phyloP scores from a whole-genome alignment of 2,113 vertebrate species.

The Menura novaehollandiae region DNA sequence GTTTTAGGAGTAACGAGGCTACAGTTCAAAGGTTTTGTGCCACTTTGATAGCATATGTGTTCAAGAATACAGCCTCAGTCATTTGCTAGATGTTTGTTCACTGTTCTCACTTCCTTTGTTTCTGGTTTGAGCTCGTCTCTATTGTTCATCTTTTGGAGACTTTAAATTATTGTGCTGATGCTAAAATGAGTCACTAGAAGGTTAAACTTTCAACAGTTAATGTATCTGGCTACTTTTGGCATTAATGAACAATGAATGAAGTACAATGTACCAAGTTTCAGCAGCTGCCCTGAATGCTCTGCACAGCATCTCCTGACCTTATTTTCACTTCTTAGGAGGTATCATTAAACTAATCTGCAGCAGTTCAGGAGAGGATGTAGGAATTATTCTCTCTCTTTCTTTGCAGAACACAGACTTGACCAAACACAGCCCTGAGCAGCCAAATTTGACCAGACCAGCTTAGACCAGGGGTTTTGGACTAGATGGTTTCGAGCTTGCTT shows the following conservation, averaged over 20 bases:
- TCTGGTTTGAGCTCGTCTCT: neutral
- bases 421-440: neutral
- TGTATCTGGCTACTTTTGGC: neutral
- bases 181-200: neutral
- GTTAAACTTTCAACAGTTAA: neutral
- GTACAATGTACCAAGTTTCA: neutral
- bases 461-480: neutral
- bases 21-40: neutral
- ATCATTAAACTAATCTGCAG: neutral
- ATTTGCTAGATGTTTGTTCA: neutral
- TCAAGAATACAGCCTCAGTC: neutral
- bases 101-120: neutral
- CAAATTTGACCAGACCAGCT: neutral
- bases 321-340: neutral
- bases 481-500: neutral
- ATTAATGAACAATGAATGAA: neutral
- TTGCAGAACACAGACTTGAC: neutral
- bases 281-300: neutral
- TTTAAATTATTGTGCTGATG: neutral
- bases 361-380: neutral
- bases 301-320: neutral
- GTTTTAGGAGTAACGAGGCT: neutral
- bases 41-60: neutral
- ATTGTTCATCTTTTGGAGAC: neutral
- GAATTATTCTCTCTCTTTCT: neutral